phyloP scores from a whole-genome alignment of 2,113 vertebrate genomes.

The Sceloporus undulatus region DNA sequence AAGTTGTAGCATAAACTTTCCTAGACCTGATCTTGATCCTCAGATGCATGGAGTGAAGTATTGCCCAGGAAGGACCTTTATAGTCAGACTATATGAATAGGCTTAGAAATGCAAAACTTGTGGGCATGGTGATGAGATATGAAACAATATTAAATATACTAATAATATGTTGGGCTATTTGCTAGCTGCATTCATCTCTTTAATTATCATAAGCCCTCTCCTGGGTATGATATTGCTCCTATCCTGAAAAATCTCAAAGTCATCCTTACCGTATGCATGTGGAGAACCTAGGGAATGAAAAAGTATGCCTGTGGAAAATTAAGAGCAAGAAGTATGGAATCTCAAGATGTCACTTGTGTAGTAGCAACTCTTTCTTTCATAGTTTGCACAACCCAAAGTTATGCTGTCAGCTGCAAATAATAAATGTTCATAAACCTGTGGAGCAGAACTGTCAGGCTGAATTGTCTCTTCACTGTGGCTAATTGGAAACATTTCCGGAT shows the following conservation, averaged over 20 bases:
- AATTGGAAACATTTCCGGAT: constrained; percentile 41
- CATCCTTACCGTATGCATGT: background rate
- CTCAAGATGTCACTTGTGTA: constrained; percentile 63
- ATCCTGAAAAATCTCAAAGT: background rate
- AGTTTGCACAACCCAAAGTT: constrained; percentile 44
- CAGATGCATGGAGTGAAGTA: no score
- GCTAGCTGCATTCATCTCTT: background rate
- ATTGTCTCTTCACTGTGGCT: constrained; percentile 53
- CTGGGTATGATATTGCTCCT: background rate
- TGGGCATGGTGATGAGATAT: background rate
- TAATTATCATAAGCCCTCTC: background rate
- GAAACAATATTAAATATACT: background rate
- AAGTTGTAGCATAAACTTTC: no score
- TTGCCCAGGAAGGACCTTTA: no score
- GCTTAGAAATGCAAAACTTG: no score
- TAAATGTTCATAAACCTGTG: constrained; percentile 49
- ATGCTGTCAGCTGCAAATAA: constrained; percentile 61
- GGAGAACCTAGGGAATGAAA: constrained; percentile 41
- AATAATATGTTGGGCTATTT: background rate
- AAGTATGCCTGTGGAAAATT: constrained; percentile 63
- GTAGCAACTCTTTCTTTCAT: constrained; percentile 68
- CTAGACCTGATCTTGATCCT: no score
- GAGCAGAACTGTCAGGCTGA: constrained; percentile 42
- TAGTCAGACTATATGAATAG: no score
- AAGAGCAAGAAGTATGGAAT: constrained; percentile 55